Conservation (phyloP, 1,140 invertebrate species). For the Brachionus koreanus region DNA sequence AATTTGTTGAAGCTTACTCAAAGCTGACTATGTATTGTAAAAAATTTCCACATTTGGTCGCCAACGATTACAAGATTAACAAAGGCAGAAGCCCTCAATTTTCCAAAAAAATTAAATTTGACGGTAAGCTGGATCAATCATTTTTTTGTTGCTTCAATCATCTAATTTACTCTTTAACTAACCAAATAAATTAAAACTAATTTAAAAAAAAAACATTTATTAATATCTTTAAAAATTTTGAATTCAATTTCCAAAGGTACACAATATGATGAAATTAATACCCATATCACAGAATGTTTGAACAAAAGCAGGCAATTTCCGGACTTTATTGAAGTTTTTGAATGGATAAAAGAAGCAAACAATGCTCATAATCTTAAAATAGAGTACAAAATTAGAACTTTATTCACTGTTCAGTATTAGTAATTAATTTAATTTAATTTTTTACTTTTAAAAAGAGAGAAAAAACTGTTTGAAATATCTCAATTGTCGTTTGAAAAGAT, state of each 20-base stretch:
- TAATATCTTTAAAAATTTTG: no score
- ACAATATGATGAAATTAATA: background rate
- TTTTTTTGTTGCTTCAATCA: no score
- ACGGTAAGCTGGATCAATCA: background rate
- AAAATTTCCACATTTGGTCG: background rate
- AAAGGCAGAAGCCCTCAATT: background rate
- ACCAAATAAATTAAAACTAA: no score
- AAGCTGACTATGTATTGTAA: background rate
- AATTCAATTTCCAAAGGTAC: background rate
- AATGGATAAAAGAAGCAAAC: background rate
- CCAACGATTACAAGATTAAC: background rate
- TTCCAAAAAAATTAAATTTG: slow-evolving; percentile 22
- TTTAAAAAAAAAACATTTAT: no score
- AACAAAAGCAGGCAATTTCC: background rate
- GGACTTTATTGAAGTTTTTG: background rate
- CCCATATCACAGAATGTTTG: background rate
- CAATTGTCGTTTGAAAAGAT: background rate
- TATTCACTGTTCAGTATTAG: background rate
- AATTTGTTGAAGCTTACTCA: background rate
- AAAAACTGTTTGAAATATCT: background rate
- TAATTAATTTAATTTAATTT: background rate
- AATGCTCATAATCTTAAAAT: background rate
- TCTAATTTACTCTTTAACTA: no score
- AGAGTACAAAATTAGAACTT: background rate
- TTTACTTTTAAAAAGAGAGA: background rate